Base-by-base conservation (phyloP, 2,113 vertebrate genomes). In the Labeo catla region DNA sequence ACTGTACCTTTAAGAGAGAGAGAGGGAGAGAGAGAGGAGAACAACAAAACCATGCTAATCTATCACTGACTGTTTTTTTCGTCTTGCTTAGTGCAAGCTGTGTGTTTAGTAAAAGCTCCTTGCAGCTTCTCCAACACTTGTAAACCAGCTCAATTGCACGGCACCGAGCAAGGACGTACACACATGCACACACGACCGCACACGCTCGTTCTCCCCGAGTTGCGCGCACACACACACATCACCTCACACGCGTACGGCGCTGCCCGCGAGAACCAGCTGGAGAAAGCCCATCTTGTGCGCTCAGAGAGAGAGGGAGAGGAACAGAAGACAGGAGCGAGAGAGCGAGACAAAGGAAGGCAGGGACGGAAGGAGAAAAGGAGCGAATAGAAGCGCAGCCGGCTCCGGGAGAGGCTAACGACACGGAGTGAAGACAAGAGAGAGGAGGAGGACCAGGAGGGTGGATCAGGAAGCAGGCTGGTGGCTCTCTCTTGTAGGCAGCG, bases 1-100 rank as follows among this genome's bases (percentile, higher is more conserved):
- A 91, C 94, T 95, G 93, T 92, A 87, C 86, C 95, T 95, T 95
- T 94, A 94, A 95, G 92, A 92, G 91, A 87, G 90, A 86, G 91
- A 87, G 84, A 59, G 84, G 57, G 85, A 72, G 89, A 91, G 90
- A 84, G 90, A 88, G 89, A 78, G 66, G 36, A 59, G 86, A 82
- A 84, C 50, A 76, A 83, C 90, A 87, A 90, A 91, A 84, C 87
- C 90, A 91, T 90, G 89, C 88, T 91, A 91, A 90, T 93, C 88
- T 90, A 89, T 93, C 87, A 91, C 87, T 61, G 87, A 90, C 82
- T 91, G 87, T 84, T 91, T 89, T 91, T 87, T 59, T 76, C 19
- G 12, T 23, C 2, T 61, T 45, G 16, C 82, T 92, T 86, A 90
- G 90, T 93, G 87, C 88, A 88, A 76, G 86, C 86, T 83, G 86